Base-by-base conservation (phyloP, 1,140 invertebrate genomes). In the Ladona fulva region DNA sequence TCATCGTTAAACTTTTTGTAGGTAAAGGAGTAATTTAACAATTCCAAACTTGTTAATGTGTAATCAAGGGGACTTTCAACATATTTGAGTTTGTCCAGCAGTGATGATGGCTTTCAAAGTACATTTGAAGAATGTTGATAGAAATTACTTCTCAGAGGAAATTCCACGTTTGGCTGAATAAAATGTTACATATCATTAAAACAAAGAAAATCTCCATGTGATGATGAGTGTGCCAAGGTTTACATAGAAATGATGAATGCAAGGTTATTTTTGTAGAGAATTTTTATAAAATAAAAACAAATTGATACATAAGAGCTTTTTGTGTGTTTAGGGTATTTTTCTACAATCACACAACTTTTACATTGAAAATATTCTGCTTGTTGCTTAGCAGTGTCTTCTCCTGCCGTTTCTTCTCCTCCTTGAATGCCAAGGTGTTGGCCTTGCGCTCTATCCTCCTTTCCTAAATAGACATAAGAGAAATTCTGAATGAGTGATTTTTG, bases 401-500 rank as follows among this genome's bases (percentile, higher is more conserved):
- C 84, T 94, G 92, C 42, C 89, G 85, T 83, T 94, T 94, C 85
- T 94, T 92, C 84, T 97, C 95, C 80, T 94, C 91, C 83, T 95
- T 96, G 84, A 98, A 98, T 0, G 94, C 94, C 78, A 90, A 84
- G 25, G 89, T 90, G 83, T 97, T 97, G 0, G 91, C 88, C 83
- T 98, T 98, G 84, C 93, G 93, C 83, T 98, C 96, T 78, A 91
- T 82, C 83, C 95, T 88, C 81, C 96, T 89, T 83, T 95, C 93
- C 88, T 91, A 80, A 78, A 87, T 86, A 59, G 16, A 79, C 8
- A 25, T n/a, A 76, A 22, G 24, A 25, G 75, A 76, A 44, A 79
- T 75, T 37, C 8, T 37, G 8, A 37, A 37, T 37, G 8, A 37
- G 29, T 37, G 29, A 37, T 37, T 37, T 37, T 37, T 37, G 8